Evolutionary conservation across 2,888 invertebrate genomes (phyloP), one percentile per base, ranked within the genome.

Genomic region (Chrysolina haemoptera): DNA sequence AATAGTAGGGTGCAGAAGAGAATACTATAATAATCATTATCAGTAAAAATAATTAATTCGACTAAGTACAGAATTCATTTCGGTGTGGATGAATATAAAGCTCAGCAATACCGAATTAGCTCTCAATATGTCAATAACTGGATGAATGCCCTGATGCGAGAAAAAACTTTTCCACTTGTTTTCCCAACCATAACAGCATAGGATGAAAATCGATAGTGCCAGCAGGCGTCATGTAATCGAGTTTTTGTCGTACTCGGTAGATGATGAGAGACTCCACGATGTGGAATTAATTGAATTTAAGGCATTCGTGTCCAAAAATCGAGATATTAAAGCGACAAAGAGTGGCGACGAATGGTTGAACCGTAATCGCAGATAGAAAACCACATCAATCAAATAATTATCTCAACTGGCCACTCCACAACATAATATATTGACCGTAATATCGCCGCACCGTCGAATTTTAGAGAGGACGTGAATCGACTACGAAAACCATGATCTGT

Each of bases 371-470:
- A 53, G 18, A 67, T 48, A 35, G 41, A 27, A 27, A n/a, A 62
- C 70, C 62, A 67, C 74, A 74, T 74, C 70, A 70, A 74, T 70
- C 70, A 74, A 66, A 48, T 67, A 70, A 73, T 73, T 73, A 73
- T 73, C 73, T 66, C 48, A 53, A 70, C 70, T 46, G 62, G 59
- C 73, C 73, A 73, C 73, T 73, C 73, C 64, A 66, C 70, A 70
- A 66, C 69, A 66, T 27, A 50, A 66, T 65, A 66, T 66, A 66
- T 65, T 35, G 66, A 66, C 40, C 66, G 35, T 50, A 50, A 66
- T 66, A 66, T 66, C 14, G 22, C 20, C 22, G 55, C 22, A 6
- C 55, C 55, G 55, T 18, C 12, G 55, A 12, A 22, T 18, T 22
- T 55, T 55, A 4, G 55, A 22, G 22, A 55, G 55, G 22, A 14